Conservation (phyloP, 2,888 invertebrate species). For the Dexiosoma caninum region DNA sequence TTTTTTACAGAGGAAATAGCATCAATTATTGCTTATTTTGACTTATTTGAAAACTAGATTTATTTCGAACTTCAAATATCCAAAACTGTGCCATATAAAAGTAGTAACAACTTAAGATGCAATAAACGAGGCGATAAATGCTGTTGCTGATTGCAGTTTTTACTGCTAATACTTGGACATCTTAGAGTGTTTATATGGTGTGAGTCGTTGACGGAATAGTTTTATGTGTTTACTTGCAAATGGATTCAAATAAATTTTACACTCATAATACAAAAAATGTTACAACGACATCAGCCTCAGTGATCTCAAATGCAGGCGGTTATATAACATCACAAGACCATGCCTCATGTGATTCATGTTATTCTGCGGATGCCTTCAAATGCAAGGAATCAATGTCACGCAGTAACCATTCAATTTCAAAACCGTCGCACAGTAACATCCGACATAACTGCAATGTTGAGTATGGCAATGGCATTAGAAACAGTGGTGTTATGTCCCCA, state of each 20-base stretch:
- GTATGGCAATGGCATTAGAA: conserved; percentile 61
- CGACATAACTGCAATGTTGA: conserved; percentile 54
- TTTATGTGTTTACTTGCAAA: conserved; percentile 54
- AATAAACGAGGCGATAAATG: too few relatives aligned
- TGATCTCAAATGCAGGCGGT: conserved; percentile 66
- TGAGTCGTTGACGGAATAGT: too few relatives aligned
- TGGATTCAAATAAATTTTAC: conserved; percentile 75
- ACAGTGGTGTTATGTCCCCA: conserved; percentile 27
- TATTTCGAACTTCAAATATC: too few relatives aligned
- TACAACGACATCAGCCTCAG: conserved; percentile 67
- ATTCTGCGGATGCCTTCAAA: conserved; percentile 62
- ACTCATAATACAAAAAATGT: conserved; percentile 70
- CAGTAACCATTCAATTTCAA: conserved; percentile 62
- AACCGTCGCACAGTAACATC: conserved; percentile 62
- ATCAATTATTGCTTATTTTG: too few relatives aligned
- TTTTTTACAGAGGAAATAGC: too few relatives aligned
- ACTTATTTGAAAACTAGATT: too few relatives aligned
- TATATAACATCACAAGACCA: conserved; percentile 65
- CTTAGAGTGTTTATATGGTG: too few relatives aligned
- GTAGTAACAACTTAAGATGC: too few relatives aligned
- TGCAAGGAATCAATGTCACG: conserved; percentile 67
- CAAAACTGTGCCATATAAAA: too few relatives aligned
- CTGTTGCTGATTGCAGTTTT: too few relatives aligned
- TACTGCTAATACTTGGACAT: too few relatives aligned
- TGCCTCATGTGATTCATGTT: conserved; percentile 64